Base-by-base conservation (phyloP, 2,797 vertebrate genomes). In the Tenualosa ilisha region DNA sequence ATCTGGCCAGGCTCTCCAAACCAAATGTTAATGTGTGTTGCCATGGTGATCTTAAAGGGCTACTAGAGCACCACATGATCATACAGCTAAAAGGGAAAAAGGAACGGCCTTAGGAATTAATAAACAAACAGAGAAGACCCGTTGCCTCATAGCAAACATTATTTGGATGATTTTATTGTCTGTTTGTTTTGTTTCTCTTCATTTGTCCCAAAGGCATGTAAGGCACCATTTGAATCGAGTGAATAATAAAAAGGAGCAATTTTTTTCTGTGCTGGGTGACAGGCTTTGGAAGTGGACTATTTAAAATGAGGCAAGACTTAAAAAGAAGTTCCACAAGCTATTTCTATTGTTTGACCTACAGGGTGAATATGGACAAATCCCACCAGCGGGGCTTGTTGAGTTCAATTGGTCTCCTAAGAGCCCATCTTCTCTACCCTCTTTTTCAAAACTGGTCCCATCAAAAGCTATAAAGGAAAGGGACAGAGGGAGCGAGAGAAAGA, bases 241-340 rank as follows among this genome's bases (percentile, higher is more conserved):
- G 68, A 37, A 43, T 75, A 40, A 75, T 75, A 43, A 75, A 1
- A 75, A 75, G 15, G 37, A 15, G 40, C 13, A 20, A 20, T 75
- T 43, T 22, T 2, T 15, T 40, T n/a, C 22, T n/a, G 7, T n/a
- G 59, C n/a, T 63, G 59, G n/a, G 6, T 75, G 65, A 37, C 65
- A 72, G 68, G 68, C 31, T 75, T 17, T 22, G 6, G 37, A 43
- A 43, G 68, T 7, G 6, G 31, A 17, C 68, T 75, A 6, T 54
- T 81, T 82, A 85, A 86, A 84, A 85, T 49, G 81, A 81, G 83
- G 86, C 61, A 65, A 3, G n/a, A 65, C 85, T 82, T 59, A 53
- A 9, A 51, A 46, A 46, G 54, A 82, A 82, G 86, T 88, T 84
- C 82, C 87, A 87, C 51, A 84, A 92, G 84, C 89, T 92, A 91